phyloP scores from a whole-genome alignment of 2,888 invertebrate species.

The Apomyelois bistriatella region DNA sequence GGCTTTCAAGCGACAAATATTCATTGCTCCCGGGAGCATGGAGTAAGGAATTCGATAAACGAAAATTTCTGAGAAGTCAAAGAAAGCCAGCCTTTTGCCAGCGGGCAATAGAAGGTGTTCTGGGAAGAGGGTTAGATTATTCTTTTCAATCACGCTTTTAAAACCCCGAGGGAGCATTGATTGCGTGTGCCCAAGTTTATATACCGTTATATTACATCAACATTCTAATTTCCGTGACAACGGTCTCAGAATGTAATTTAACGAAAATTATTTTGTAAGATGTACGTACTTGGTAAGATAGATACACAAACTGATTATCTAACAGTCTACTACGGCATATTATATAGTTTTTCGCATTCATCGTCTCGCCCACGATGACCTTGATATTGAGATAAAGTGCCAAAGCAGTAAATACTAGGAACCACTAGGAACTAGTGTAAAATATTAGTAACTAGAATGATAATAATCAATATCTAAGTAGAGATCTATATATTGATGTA shows the following conservation, averaged over 20 bases:
- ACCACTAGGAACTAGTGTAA: too few relatives aligned
- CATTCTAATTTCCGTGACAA: not conserved
- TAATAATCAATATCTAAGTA: too few relatives aligned
- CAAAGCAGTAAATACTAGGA: too few relatives aligned
- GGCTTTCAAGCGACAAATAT: constrained; percentile 9
- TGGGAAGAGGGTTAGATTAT: not conserved
- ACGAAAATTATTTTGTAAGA: too few relatives aligned
- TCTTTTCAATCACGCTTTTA: not conserved
- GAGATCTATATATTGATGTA: too few relatives aligned
- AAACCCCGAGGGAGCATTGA: not conserved
- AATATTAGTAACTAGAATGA: too few relatives aligned
- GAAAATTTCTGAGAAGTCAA: constrained; percentile 7
- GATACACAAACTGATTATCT: too few relatives aligned
- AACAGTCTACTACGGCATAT: too few relatives aligned
- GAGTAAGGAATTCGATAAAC: constrained; percentile 10
- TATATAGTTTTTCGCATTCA: too few relatives aligned
- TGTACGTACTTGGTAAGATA: too few relatives aligned
- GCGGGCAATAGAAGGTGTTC: not conserved
- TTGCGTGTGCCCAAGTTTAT: not conserved
- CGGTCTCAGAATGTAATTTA: not conserved
- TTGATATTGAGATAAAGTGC: too few relatives aligned
- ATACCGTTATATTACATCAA: not conserved
- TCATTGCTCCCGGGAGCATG: constrained; percentile 9
- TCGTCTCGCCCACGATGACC: not conserved
- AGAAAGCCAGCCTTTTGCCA: not conserved